Base-by-base conservation (phyloP, 2,888 invertebrate genomes). In the Drosophila tripunctata region DNA sequence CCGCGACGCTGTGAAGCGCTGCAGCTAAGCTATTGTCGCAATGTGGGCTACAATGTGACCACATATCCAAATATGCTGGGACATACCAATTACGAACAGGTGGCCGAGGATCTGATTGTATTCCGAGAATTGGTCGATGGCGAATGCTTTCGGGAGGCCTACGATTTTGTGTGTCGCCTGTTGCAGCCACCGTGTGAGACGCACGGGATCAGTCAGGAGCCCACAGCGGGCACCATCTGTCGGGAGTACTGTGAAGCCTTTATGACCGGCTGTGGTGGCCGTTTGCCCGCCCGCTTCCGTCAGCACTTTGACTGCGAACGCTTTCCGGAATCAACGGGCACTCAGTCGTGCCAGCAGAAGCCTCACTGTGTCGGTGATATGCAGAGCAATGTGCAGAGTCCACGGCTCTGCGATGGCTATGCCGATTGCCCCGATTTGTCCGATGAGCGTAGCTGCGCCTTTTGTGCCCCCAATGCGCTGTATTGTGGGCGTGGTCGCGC, bases 111-210 rank as follows among this genome's bases (percentile, higher is more conserved):
- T 89, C 93, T 97, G 15, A 96, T 97, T 43, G 93, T 95, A 0
- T 97, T 96, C 89, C 94, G 96, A 64, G 96, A 96, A 89, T 92
- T 97, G n/a, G 95, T 97, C 5, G 97, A 97, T 89, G 96, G 96
- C 0, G 97, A 97, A 91, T 98, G 98, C 90, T 97, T 96, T 83
- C 93, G 95, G 69, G 93, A 96, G 77, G 96, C 97, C 1, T 96
- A 96, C 91, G 97, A 98, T 87, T 97, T 97, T 88, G 94, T 98
- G 4, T 98, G 98, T 87, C 95, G 96, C 86, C 93, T 96, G 66
- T 92, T 97, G 41, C 97, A 97, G 89, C 97, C 97, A 0, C 93
- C 94, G 0, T 97, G 97, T 89, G 92, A 93, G 21, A 91, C 95
- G 60, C 92, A 95, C 61, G 92, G 95, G 12, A 95, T 96, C 0